Percentiles rank a stretch among this genome's conserved stretches.
These are phyloP conservation scores for Delphinus delphis DNA, from an alignment of 2,113 vertebrate species.

Conservation along the genomic window DNA sequence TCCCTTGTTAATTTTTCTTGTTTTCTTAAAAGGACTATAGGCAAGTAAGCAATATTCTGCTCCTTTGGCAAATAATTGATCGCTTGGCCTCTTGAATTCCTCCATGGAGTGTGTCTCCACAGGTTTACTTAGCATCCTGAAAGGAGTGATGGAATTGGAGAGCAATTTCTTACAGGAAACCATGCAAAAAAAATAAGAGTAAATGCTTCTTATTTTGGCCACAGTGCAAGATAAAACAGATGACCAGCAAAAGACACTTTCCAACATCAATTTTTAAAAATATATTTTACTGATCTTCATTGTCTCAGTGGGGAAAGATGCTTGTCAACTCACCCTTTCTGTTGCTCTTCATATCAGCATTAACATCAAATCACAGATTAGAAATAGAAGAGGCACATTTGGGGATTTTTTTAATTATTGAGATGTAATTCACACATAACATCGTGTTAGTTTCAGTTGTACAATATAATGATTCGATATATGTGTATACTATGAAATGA, in stretches of 20 bases:
- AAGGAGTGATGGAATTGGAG: slow-evolving; percentile 26
- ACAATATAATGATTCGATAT: neutral
- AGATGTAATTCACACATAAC: neutral
- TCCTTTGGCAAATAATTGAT: slow-evolving; percentile 69
- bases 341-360: neutral
- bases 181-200: neutral
- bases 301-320: neutral
- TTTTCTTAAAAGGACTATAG: slow-evolving; percentile 62
- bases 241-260: slow-evolving; percentile 46
- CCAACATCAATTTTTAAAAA: slow-evolving; percentile 36
- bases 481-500: neutral
- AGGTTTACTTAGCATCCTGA: slow-evolving; percentile 67
- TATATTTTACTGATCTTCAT: slow-evolving; percentile 4
- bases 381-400: neutral
- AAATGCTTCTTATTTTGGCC: slow-evolving; percentile 62
- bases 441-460: neutral
- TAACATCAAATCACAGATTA: neutral
- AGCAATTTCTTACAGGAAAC: slow-evolving; percentile 68
- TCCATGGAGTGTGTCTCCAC: slow-evolving; percentile 38
- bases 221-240: slow-evolving; percentile 51
- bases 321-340: neutral
- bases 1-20: slow-evolving; percentile 63
- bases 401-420: neutral
- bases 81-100: slow-evolving; percentile 62
- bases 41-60: slow-evolving; percentile 63